These are phyloP conservation scores for Macrotis lagotis DNA, from an alignment of 2,113 vertebrate species.

Conservation along the genomic window DNA sequence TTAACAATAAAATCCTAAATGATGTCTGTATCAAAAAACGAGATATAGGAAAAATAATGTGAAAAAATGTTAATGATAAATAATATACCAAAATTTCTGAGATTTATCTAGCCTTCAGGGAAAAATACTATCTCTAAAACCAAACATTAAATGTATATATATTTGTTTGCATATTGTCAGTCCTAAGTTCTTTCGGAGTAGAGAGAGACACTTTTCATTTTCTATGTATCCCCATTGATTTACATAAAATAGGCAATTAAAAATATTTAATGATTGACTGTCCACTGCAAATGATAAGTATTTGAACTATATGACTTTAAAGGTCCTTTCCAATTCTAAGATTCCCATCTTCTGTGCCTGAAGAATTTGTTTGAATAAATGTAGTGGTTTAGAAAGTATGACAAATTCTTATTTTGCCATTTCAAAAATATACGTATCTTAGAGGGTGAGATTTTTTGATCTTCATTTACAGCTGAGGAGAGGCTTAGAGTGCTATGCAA, in stretches of 20 bases:
- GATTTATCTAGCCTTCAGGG: neutral
- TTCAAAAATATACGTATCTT: neutral
- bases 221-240: neutral
- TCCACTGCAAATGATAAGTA: neutral
- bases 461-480: neutral
- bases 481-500: neutral
- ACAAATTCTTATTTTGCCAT: neutral
- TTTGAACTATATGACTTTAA: neutral
- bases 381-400: neutral
- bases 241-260: neutral
- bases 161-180: neutral
- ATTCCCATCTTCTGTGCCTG: neutral
- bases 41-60: neutral
- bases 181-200: neutral
- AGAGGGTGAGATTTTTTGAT: neutral
- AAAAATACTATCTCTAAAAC: neutral
- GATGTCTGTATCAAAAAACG: neutral
- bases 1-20: neutral
- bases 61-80: neutral
- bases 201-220: neutral
- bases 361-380: neutral
- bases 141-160: neutral
- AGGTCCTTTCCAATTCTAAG: neutral
- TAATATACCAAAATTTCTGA: neutral
- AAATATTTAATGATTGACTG: neutral